Conservation (phyloP, 2,113 vertebrate genomes). For the Pelobates fuscus region DNA sequence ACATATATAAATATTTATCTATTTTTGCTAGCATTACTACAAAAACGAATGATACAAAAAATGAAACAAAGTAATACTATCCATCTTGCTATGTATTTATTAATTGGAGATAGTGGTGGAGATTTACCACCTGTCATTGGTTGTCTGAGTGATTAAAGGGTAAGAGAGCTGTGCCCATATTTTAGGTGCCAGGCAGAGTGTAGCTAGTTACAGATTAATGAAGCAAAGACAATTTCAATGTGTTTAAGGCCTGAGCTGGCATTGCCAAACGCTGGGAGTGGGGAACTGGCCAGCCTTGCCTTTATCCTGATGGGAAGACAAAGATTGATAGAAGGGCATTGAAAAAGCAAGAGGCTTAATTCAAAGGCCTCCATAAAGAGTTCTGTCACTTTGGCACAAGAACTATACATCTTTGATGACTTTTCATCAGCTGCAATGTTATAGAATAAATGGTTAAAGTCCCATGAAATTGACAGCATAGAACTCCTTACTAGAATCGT, state of each 20-base stretch:
- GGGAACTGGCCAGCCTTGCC: constrained; percentile 75
- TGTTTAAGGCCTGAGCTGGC: constrained; percentile 74
- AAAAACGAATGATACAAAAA: no score
- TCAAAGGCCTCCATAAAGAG: constrained; percentile 73
- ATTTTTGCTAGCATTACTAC: no score
- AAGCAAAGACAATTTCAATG: constrained; percentile 77
- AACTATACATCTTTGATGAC: constrained; percentile 80
- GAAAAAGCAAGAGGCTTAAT: constrained; percentile 78
- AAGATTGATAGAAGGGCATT: constrained; percentile 82
- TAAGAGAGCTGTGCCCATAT: no score
- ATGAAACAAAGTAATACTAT: no score
- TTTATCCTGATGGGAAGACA: constrained; percentile 79
- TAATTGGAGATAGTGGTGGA: no score
- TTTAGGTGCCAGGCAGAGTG: not conserved
- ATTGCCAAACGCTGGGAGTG: constrained; percentile 74
- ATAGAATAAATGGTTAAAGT: constrained; percentile 67
- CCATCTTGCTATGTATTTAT: no score
- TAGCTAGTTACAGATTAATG: constrained; percentile 71
- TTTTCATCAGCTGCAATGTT: constrained; percentile 74
- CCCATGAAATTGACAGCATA: constrained; percentile 50
- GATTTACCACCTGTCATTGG: no score
- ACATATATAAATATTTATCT: no score
- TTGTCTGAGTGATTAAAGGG: no score
- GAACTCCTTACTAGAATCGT: no score
- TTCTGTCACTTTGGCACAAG: constrained; percentile 81